Percentiles rank a stretch among this genome's conserved stretches.
phyloP scores from a whole-genome alignment of 2,113 vertebrate species.

The Ranitomeya variabilis region DNA sequence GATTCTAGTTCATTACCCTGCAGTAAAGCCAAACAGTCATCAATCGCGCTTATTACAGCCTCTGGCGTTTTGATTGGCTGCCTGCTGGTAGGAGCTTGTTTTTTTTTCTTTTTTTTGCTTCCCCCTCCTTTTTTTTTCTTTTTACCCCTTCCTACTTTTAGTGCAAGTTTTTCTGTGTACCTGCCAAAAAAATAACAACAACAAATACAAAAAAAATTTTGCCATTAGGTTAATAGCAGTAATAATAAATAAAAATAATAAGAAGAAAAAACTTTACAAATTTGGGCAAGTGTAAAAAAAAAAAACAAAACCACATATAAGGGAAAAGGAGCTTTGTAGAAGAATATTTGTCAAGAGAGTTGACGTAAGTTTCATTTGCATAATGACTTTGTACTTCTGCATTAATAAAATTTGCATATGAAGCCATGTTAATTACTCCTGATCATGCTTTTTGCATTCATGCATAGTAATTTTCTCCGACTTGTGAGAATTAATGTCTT shows the following conservation, averaged over 20 bases:
- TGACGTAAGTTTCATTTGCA: conserved; percentile 98
- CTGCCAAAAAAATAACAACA: conserved; percentile 70
- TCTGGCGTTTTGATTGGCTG: conserved; percentile 85
- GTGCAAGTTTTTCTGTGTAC: conserved; percentile 76
- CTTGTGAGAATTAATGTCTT: conserved; percentile 99
- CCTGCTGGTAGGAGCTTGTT: conserved; percentile 79
- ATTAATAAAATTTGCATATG: conserved; percentile 99
- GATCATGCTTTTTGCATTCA: conserved; percentile 99
- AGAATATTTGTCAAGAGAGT: conserved; percentile 99
- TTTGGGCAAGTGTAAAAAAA: conserved; percentile 77
- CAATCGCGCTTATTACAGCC: conserved; percentile 87
- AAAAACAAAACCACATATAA: conserved; percentile 69
- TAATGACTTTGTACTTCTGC: conserved; percentile 99
- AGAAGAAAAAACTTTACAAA: conserved; percentile 79
- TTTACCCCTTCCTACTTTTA: conserved; percentile 66
- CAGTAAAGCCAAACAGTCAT: conserved; percentile 98
- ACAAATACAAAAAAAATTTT: conserved; percentile 53
- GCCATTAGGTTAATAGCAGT: conserved; percentile 72
- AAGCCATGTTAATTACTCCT: conserved; percentile 99
- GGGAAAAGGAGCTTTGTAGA: conserved; percentile 91
- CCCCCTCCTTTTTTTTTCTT: not conserved
- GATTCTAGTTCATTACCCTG: conserved; percentile 99
- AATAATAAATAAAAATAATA: conserved; percentile 61
- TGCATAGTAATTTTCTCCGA: conserved; percentile 99
- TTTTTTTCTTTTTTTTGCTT: conserved; percentile 56